Base-by-base conservation (phyloP, 2,888 invertebrate genomes). In the Altica lythri region DNA sequence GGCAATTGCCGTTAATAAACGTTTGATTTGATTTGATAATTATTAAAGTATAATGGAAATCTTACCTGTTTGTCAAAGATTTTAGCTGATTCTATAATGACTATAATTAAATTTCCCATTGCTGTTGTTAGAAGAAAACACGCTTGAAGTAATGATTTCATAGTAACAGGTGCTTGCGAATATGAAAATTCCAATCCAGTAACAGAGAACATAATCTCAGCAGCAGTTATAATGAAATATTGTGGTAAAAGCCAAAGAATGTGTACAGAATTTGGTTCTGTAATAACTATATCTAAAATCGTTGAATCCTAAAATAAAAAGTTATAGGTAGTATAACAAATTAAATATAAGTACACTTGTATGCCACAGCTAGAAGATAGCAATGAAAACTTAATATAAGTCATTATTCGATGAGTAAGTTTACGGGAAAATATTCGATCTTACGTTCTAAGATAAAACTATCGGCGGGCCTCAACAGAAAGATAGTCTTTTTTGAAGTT, bases 181-280 rank as follows among this genome's bases (percentile, higher is more conserved):
- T 95, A 98, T 0, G 96, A 92, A 77, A 99, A 98, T 72, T 95
- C 92, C 14, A 98, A 79, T 0, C 97, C 97, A 0, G 97, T 96
- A 17, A 98, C 89, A 0, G 95, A 93, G 75, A 96, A 95, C 87
- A 98, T 90, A 32, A 98, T 90, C 77, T 99, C 98, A 0, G 88
- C 97, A 68, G 89, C 84, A 0, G 97, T 95, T 68, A 99, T 89
- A 10, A 96, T 80, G 42, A 96, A 77, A 72, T 95, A 96, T 74
- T 98, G 98, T 0, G 97, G 97, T 13, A 97, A 71, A 68, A 95
- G 84, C 88, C 87, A 90, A 2, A 92, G 73, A 70, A 96, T 90
- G 67, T 90, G 89, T 1, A 95, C 74, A 1, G 83, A 82, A 73
- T 90, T 92, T 0, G 89, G 82, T 1, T 83, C 77, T 0, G 89